A percentile compares a stretch with the other conserved stretches of the same genome.
Evolutionary conservation across 1,140 invertebrate genomes (phyloP).

Genomic region (Onthophagus taurus): DNA sequence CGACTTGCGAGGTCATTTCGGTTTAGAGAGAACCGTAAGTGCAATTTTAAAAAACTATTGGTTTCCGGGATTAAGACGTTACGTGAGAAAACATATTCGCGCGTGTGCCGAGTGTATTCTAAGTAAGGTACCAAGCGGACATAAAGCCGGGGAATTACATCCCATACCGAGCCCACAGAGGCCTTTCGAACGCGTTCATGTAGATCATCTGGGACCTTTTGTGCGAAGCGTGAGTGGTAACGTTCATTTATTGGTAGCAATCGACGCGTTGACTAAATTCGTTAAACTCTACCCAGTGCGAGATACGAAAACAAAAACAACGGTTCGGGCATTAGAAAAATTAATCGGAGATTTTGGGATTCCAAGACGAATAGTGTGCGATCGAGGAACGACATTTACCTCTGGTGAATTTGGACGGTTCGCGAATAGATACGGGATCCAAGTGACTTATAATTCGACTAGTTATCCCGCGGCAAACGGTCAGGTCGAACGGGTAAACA

Average conservation of each 20-base stretch:
- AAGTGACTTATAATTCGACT: neutral
- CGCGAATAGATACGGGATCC: neutral
- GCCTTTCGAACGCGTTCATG: conserved; percentile 10
- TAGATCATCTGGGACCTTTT: conserved; percentile 26
- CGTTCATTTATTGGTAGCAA: conserved; percentile 24
- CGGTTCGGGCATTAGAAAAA: neutral
- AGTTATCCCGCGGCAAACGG: neutral
- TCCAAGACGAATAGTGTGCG: conserved; percentile 4
- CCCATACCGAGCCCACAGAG: neutral
- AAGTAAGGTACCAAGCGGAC: neutral
- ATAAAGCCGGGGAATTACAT: neutral
- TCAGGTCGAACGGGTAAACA: neutral
- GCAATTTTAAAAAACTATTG: neutral
- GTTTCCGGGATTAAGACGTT: conserved; percentile 5
- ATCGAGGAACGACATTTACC: conserved; percentile 4
- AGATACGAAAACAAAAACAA: conserved; percentile 11
- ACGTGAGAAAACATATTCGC: neutral
- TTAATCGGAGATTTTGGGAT: conserved; percentile 4
- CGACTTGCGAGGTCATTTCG: conserved; percentile 13
- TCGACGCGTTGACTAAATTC: conserved; percentile 28
- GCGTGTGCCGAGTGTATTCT: neutral
- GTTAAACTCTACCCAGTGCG: conserved; percentile 17
- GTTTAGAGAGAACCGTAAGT: conserved; percentile 11
- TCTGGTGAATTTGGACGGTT: neutral
- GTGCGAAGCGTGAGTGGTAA: conserved; percentile 23